Conservation (phyloP, 2,797 vertebrate species). For the Acomys russatus region DNA sequence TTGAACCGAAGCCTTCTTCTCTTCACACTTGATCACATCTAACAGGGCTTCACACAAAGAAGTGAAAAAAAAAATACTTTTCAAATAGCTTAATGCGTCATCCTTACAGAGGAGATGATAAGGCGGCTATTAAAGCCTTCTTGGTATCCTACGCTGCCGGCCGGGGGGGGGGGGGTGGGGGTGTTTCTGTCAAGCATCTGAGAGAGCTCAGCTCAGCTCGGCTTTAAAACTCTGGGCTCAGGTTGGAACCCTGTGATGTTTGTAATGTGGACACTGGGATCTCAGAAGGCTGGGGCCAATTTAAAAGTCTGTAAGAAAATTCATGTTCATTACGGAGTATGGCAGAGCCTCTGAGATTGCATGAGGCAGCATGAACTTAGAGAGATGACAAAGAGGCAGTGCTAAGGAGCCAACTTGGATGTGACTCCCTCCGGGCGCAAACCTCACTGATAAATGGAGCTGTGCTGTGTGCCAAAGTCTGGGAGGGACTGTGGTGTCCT, state of each 20-base stretch:
- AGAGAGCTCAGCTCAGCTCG: constrained; percentile 22
- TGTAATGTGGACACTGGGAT: not conserved
- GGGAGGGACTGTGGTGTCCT: not conserved
- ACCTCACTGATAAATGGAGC: not conserved
- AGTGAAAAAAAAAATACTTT: not conserved
- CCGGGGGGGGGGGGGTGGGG: no score
- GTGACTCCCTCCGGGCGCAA: not conserved
- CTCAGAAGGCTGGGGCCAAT: not conserved
- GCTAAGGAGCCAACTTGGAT: not conserved
- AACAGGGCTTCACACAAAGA: not conserved
- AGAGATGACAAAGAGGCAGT: not conserved
- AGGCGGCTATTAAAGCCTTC: not conserved
- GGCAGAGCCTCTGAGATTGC: not conserved
- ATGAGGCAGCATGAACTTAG: not conserved
- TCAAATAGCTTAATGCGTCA: not conserved
- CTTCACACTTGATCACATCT: not conserved
- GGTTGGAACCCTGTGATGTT: not conserved
- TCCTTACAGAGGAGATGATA: not conserved
- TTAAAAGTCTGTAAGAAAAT: constrained; percentile 44
- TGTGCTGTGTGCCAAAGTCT: not conserved
- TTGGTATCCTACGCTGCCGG: not conserved
- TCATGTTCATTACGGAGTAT: constrained; percentile 36
- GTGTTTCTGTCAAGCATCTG: constrained; percentile 57
- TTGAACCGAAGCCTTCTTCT: not conserved
- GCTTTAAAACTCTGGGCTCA: not conserved